Conservation (phyloP, 2,888 invertebrate species). For the Tetramorium bicarinatum region DNA sequence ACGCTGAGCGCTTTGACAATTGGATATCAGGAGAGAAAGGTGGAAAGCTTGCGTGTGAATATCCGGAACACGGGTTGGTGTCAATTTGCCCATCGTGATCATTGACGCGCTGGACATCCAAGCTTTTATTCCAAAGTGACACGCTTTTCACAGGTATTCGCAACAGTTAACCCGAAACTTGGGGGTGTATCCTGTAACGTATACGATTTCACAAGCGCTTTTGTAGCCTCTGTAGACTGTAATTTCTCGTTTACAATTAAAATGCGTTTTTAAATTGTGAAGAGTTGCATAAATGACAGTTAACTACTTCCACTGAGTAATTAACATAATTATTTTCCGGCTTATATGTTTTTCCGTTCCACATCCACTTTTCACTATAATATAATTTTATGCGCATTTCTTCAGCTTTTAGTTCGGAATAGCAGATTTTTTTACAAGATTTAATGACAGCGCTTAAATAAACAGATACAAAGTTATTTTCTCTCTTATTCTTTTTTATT, state of each 20-base stretch:
- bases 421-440: background rate
- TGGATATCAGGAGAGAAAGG: constrained; percentile 16
- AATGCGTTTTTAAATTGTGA: constrained; percentile 11
- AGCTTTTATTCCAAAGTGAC: constrained; percentile 19
- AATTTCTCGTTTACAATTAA: constrained; percentile 18
- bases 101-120: background rate
- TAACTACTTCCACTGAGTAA: background rate
- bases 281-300: constrained; percentile 23
- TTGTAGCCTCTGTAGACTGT: background rate
- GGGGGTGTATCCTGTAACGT: background rate
- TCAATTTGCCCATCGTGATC: constrained; percentile 20
- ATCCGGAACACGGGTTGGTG: background rate
- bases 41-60: background rate
- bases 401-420: background rate
- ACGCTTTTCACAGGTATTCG: constrained; percentile 24
- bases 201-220: background rate
- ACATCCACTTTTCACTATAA: background rate
- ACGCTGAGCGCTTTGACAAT: constrained; percentile 24
- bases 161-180: constrained; percentile 15
- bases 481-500: background rate
- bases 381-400: background rate
- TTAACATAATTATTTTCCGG: constrained; percentile 9
- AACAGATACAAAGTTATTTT: background rate
- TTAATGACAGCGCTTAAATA: background rate
- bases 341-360: background rate